Conservation (phyloP, 2,888 invertebrate species). For the Plebejus anna region DNA sequence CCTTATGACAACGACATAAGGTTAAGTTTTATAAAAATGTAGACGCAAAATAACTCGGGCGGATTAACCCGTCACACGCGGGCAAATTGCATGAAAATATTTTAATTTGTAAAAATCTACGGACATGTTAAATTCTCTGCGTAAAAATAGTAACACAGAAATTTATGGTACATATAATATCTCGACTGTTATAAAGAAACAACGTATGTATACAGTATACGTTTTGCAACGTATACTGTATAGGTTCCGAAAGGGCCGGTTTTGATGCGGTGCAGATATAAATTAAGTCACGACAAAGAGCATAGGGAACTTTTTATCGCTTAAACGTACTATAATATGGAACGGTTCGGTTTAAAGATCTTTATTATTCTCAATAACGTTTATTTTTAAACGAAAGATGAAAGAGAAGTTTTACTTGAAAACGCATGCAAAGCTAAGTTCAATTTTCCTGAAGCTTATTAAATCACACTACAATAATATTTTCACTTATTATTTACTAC, state of each 20-base stretch:
- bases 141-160: not conserved
- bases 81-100: not conserved
- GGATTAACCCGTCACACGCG: conserved; percentile 7
- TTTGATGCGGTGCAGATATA: not conserved
- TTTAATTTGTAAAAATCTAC: not conserved
- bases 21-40: not conserved
- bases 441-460: no score
- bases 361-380: no score
- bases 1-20: not conserved
- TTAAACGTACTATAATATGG: no score
- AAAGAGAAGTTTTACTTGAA: no score
- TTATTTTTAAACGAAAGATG: no score
- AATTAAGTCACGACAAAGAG: no score
- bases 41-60: not conserved
- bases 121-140: not conserved
- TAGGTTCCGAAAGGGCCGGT: not conserved
- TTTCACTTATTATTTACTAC: not conserved
- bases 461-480: not conserved
- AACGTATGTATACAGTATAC: no score
- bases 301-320: no score
- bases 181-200: no score
- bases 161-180: no score
- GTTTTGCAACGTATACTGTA: not conserved
- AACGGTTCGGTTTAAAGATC: no score
- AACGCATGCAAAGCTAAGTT: no score